A percentile compares a stretch with the other conserved stretches of the same genome.
phyloP scores from a whole-genome alignment of 2,113 vertebrate genomes.

The Platichthys flesus region DNA sequence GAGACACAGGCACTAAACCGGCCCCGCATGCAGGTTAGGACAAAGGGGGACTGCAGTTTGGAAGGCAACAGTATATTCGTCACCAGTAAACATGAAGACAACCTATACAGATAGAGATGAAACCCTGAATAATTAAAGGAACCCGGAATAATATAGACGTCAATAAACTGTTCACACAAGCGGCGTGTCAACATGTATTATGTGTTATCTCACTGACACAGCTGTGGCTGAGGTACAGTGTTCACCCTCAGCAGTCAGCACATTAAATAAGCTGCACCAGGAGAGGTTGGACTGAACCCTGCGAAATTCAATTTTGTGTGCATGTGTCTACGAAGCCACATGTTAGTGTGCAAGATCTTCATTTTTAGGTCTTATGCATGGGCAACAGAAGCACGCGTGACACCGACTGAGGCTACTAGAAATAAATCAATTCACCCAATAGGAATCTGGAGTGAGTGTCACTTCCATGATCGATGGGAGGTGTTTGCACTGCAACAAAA shows the following conservation, averaged over 20 bases:
- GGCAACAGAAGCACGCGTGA: background rate
- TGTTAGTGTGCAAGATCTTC: background rate
- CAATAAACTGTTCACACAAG: slow-evolving; percentile 27
- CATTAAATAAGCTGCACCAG: slow-evolving; percentile 25
- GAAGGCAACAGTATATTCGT: slow-evolving; percentile 7
- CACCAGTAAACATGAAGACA: background rate
- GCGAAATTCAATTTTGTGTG: background rate
- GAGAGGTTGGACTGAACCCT: slow-evolving; percentile 34
- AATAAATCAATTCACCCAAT: slow-evolving; percentile 10
- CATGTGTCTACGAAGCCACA: background rate
- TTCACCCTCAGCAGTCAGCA: slow-evolving; percentile 10
- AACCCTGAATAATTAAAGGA: slow-evolving; percentile 17
- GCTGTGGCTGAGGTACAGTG: slow-evolving; percentile 44
- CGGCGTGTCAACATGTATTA: slow-evolving; percentile 31
- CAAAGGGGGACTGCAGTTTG: slow-evolving; percentile 2
- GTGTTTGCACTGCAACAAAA: background rate
- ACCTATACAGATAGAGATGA: slow-evolving; percentile 8
- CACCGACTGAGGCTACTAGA: background rate
- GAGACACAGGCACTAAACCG: slow-evolving; percentile 8
- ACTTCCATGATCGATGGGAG: background rate
- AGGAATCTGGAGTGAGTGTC: background rate
- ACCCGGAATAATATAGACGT: slow-evolving; percentile 35
- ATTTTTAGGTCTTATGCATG: background rate
- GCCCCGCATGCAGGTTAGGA: slow-evolving; percentile 11
- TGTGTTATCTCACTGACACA: slow-evolving; percentile 62